Evolutionary conservation across 2,797 vertebrate genomes (phyloP), one percentile per base, ranked within the genome.

Genomic region (Oryzias sinensis): DNA sequence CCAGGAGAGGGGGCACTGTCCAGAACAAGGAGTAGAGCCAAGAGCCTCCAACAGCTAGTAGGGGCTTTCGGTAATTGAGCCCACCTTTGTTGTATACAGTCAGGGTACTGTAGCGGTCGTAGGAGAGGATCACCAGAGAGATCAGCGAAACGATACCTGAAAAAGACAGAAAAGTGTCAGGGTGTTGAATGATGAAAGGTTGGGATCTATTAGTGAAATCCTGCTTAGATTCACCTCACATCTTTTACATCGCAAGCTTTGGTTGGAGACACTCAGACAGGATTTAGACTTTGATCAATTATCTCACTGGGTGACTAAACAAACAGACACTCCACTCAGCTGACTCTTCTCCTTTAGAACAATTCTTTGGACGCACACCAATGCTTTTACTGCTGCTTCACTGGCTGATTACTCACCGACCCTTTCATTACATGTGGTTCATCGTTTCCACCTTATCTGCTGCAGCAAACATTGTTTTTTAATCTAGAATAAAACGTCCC

Each of bases 11-110:
- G 6, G 94, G 94, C 59, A 95, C 84, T 0, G 94, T 97, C 94
- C 94, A 97, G 65, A 94, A 6, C 77, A 96, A 74, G 57, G 94
- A 93, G 79, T 96, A 97, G 22, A 94, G 70, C 95, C 95, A 96
- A 0, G 93, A 91, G 0, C 88, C 89, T 0, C 77, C 87, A 0
- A 97, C 92, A 0, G 93, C 94, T 68, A 97, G 64, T 66, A 95
- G 61, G 0, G 93, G 92, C 68, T 92, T 95, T 24, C 70, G 86
- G 68, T 90, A 95, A 76, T 88, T 84, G 4, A 89, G 56, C 0
- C 86, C 89, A 1, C 45, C 87, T 66, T 93, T 94, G 82, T 90
- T 93, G 86, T 91, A 93, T 14, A 94, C 87, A 3, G 92, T 95
- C 74, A 96, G 85, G 4, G 93, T 95, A 81, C 90, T 94, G 84